These are phyloP conservation scores for Bufo bufo DNA, from an alignment of 2,113 vertebrate genomes.

Conservation along the genomic window DNA sequence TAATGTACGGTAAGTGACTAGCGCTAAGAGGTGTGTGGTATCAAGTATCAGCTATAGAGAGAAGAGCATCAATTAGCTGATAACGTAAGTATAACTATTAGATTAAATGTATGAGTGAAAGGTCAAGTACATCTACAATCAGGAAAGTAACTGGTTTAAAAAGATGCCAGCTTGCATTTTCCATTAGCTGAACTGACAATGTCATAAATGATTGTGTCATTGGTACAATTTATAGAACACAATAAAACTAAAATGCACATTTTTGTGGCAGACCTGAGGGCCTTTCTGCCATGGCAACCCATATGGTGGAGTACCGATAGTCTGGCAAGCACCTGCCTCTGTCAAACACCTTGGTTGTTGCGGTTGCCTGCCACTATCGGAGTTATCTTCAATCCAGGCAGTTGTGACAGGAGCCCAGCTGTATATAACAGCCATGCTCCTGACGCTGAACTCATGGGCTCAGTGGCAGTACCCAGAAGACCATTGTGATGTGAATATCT, in stretches of 20 bases:
- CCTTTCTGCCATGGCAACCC: too few species aligned
- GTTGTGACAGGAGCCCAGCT: too few species aligned
- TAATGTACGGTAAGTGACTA: not conserved
- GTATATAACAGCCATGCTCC: too few species aligned
- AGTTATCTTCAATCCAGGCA: too few species aligned
- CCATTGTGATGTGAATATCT: too few species aligned
- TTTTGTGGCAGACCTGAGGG: too few species aligned
- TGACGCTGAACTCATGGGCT: too few species aligned
- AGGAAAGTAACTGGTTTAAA: slow-evolving; percentile 16
- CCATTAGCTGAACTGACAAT: not conserved
- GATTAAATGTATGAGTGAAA: slow-evolving; percentile 22
- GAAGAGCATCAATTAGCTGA: slow-evolving; percentile 23
- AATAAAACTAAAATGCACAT: not conserved
- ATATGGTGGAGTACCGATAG: too few species aligned
- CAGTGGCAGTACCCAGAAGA: too few species aligned
- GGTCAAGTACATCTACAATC: slow-evolving; percentile 20
- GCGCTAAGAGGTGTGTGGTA: not conserved
- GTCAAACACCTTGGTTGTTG: too few species aligned
- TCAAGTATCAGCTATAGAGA: not conserved
- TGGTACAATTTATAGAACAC: not conserved
- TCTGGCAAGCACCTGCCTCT: too few species aligned
- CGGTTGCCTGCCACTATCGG: too few species aligned
- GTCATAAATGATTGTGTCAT: not conserved
- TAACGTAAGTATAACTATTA: slow-evolving; percentile 37
- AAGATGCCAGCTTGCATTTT: slow-evolving; percentile 4